Conservation (phyloP, 2,797 vertebrate species). For the Schizopygopsis malacanthus region DNA sequence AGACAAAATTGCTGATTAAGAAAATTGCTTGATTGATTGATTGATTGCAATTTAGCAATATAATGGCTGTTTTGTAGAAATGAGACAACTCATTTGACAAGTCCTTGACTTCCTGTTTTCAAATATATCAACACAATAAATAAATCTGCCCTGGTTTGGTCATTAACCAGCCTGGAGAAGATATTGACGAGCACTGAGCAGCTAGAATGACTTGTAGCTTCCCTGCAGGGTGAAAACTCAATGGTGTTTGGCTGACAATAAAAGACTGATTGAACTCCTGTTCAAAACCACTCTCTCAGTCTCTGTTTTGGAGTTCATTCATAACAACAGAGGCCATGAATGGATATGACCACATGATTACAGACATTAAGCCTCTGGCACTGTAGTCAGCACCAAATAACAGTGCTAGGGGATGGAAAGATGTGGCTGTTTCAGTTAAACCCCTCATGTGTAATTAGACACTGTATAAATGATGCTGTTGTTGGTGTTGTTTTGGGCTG, state of each 20-base stretch:
- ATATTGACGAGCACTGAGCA: background rate
- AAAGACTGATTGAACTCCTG: conserved; percentile 26
- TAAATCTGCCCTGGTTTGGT: background rate
- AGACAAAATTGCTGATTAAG: too few species aligned
- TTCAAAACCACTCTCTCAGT: background rate
- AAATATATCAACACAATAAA: background rate
- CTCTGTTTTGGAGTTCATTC: conserved; percentile 27
- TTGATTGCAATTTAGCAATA: background rate
- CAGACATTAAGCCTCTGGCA: background rate
- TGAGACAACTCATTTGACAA: background rate
- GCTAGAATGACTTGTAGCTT: background rate
- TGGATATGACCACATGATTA: conserved; percentile 10
- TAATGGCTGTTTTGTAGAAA: background rate
- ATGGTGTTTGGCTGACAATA: background rate
- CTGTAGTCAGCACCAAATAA: conserved; percentile 4
- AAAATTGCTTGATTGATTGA: too few species aligned
- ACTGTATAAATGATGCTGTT: background rate
- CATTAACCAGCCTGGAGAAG: background rate
- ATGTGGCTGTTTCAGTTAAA: conserved; percentile 2
- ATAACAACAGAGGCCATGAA: background rate
- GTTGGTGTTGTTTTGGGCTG: background rate
- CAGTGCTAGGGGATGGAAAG: background rate
- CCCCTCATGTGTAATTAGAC: background rate
- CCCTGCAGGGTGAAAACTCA: background rate
- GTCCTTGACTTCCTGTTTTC: background rate